Base-by-base conservation (phyloP, 2,888 invertebrate genomes). In the Clanis bilineata region DNA sequence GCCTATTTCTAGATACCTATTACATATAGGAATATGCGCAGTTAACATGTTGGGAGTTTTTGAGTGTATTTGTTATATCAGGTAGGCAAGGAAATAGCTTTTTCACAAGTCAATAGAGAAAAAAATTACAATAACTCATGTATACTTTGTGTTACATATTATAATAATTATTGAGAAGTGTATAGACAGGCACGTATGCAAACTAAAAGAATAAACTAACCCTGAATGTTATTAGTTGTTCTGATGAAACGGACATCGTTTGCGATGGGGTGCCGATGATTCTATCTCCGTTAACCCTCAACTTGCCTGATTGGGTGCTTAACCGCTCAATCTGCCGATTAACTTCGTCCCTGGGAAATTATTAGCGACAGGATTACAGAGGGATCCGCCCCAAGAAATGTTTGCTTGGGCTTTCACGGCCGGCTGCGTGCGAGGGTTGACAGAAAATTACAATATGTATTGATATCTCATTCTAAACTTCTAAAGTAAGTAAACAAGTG, bases 151-250 rank as follows among this genome's bases (percentile, higher is more conserved):
- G n/a, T n/a, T n/a, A n/a, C n/a, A n/a, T n/a, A n/a, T n/a, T n/a
- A n/a, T n/a, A n/a, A n/a, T n/a, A n/a, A n/a, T n/a, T n/a, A n/a
- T n/a, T n/a, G n/a, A n/a, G n/a, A n/a, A n/a, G n/a, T n/a, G n/a
- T n/a, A n/a, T n/a, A n/a, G n/a, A n/a, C n/a, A 10, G 51, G 32
- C 28, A 32, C 25, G 25, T 59, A 62, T 65, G 68, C 58, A 71
- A 69, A 65, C 71, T 57, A 51, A 51, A n/a, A 62, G 62, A 45
- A 66, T 64, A 61, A 67, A 64, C 45, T 58, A 58, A 54, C 44
- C 58, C 60, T 38, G 70, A 71, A 70, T 72, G 71, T 69, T 69
- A 58, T 58, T 58, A 58, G 58, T 58, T 58, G 45, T 58, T 47
- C 58, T 23, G 47, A 58, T 58, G 47, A 39, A 58, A 47, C 58